Percentiles rank a stretch among this genome's conserved stretches.
Conservation (phyloP, 2,888 invertebrate genomes). For the Chrysina gloriosa region DNA sequence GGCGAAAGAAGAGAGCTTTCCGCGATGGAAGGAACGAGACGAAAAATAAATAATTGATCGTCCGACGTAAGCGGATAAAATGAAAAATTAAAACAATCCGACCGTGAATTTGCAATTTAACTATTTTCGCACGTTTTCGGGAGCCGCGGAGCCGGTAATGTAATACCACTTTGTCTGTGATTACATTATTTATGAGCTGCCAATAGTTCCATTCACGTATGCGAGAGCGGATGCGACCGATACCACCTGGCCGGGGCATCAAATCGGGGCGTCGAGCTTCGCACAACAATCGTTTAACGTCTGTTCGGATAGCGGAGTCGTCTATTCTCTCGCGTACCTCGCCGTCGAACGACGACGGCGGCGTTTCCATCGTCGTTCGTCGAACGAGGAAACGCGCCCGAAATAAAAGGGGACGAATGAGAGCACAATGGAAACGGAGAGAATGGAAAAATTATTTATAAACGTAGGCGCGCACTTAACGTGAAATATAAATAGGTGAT, state of each 20-base stretch:
- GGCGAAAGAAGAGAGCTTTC: no score
- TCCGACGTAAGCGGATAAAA: conserved; percentile 48
- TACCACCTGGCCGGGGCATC: conserved; percentile 55
- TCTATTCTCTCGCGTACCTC: not conserved
- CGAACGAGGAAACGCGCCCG: not conserved
- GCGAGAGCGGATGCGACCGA: conserved; percentile 58
- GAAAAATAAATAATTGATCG: conserved; percentile 46
- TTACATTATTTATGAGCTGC: conserved; percentile 63
- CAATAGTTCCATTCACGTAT: conserved; percentile 59
- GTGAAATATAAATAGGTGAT: conserved; percentile 22
- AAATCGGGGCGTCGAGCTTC: not conserved
- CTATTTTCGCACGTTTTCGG: conserved; percentile 48
- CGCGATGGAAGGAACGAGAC: no score
- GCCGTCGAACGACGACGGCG: not conserved
- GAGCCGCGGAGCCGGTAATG: conserved; percentile 52
- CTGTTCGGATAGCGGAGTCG: not conserved
- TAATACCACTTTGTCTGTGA: conserved; percentile 61
- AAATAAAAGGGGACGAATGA: conserved; percentile 1
- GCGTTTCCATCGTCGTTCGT: not conserved
- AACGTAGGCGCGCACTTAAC: conserved; percentile 5
- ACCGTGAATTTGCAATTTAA: conserved; percentile 50
- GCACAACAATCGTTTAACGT: not conserved
- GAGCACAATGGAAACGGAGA: not conserved
- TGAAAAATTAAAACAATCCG: conserved; percentile 54
- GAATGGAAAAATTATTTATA: conserved; percentile 21